Conservation (phyloP, 2,797 vertebrate genomes). For the Cynodonichthys magdalenae region DNA sequence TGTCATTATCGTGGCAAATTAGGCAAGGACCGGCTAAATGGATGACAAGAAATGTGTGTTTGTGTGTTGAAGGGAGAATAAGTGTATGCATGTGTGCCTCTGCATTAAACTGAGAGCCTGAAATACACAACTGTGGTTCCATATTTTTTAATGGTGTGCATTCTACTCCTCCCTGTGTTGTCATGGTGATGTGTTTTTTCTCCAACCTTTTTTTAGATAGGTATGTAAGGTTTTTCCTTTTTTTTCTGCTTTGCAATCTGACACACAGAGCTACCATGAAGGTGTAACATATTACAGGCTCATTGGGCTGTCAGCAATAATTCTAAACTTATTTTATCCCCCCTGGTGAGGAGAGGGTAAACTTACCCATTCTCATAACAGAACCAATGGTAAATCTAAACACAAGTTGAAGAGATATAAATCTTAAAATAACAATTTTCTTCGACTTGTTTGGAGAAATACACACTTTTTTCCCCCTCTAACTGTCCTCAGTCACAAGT, state of each 20-base stretch:
- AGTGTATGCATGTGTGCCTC: conserved; percentile 4
- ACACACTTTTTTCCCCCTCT: conserved; percentile 8
- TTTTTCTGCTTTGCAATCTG: conserved; percentile 66
- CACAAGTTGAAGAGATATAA: conserved; percentile 38
- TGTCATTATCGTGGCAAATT: conserved; percentile 75
- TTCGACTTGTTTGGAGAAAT: conserved; percentile 43
- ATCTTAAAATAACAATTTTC: conserved; percentile 36
- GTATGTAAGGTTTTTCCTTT: conserved; percentile 70
- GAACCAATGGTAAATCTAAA: conserved; percentile 35
- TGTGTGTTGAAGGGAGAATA: conserved; percentile 13
- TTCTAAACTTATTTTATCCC: conserved; percentile 16
- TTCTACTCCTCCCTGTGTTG: conserved; percentile 76
- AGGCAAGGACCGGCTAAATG: conserved; percentile 71
- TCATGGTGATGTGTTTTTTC: conserved; percentile 79
- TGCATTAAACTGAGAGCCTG: conserved; percentile 34
- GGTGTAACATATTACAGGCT: conserved; percentile 24
- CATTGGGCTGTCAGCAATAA: conserved; percentile 20
- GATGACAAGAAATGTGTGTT: conserved; percentile 60
- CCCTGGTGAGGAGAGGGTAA: conserved; percentile 30
- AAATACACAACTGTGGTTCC: conserved; percentile 64
- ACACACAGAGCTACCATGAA: conserved; percentile 57
- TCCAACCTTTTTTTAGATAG: conserved; percentile 76
- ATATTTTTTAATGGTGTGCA: conserved; percentile 64
- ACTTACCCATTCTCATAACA: conserved; percentile 18
- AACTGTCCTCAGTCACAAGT: conserved; percentile 15